Percentiles rank a stretch among this genome's conserved stretches.
Conservation (phyloP, 64 coral and sea anemone species). For the Actinia tenebrosa region DNA sequence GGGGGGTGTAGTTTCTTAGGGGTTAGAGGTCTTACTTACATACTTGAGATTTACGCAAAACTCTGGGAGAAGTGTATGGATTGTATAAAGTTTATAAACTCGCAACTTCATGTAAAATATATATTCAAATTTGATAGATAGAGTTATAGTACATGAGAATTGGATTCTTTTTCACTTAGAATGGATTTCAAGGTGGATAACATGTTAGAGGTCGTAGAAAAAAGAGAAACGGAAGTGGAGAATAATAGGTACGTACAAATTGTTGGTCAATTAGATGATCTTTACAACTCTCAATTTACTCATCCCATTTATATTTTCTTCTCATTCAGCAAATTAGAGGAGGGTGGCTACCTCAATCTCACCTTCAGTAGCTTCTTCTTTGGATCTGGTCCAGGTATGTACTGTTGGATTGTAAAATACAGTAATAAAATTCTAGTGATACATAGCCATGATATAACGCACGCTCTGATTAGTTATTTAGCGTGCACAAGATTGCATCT, state of each 20-base stretch:
- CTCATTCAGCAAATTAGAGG: conserved; percentile 23
- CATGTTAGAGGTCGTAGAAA: conserved; percentile 78
- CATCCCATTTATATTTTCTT: conserved; percentile 1
- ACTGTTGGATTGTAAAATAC: not conserved
- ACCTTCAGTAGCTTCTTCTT: conserved; percentile 89
- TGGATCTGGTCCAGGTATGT: conserved; percentile 73
- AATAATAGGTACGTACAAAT: not conserved
- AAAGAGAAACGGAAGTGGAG: not conserved
- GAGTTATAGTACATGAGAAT: not conserved
- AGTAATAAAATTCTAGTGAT: too few relatives aligned
- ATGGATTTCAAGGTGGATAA: conserved; percentile 71
- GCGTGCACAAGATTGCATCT: too few relatives aligned
- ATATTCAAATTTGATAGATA: too few relatives aligned
- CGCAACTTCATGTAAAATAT: too few relatives aligned
- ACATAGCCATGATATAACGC: too few relatives aligned
- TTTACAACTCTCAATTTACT: not conserved
- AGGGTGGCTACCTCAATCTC: conserved; percentile 82
- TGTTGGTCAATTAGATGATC: not conserved
- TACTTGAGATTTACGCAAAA: too few relatives aligned
- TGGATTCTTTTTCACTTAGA: conserved; percentile 14
- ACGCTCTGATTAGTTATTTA: too few relatives aligned
- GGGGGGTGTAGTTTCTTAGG: not conserved
- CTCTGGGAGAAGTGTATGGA: too few relatives aligned
- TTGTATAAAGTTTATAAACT: too few relatives aligned
- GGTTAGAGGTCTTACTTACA: not conserved